Percentiles rank a stretch among this genome's conserved stretches.
These are phyloP conservation scores for Bombus ignitus DNA, from an alignment of 1,140 invertebrate genomes.

Conservation along the genomic window DNA sequence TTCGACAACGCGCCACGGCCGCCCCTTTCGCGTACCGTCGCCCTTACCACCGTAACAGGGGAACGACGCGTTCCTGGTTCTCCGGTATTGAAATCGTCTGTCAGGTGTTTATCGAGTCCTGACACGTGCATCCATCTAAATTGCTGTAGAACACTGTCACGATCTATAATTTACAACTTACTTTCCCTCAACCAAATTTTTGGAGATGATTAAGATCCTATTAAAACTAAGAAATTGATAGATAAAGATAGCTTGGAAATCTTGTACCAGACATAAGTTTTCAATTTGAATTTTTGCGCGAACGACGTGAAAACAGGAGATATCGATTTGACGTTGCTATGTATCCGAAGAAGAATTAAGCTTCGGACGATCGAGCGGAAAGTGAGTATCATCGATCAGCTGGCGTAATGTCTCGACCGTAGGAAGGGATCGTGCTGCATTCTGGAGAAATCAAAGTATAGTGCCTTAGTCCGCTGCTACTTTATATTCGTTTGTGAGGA, in stretches of 20 bases:
- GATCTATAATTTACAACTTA: background rate
- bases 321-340: background rate
- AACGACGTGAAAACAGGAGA: too few species aligned
- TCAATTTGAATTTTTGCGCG: too few species aligned
- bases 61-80: background rate
- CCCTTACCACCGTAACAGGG: background rate
- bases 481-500: slow-evolving; percentile 62
- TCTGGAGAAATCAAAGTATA: slow-evolving; percentile 40
- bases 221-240: too few species aligned
- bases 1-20: slow-evolving; percentile 58
- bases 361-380: background rate
- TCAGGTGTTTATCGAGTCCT: slow-evolving; percentile 29
- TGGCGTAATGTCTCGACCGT: background rate
- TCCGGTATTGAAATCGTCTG: background rate
- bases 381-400: slow-evolving; percentile 25
- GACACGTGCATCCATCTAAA: background rate
- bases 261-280: too few species aligned
- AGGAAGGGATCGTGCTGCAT: background rate
- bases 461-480: slow-evolving; percentile 38
- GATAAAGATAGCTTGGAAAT: too few species aligned
- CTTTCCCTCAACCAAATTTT: background rate
- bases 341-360: slow-evolving; percentile 11
- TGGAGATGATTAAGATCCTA: background rate
- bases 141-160: background rate
- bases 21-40: slow-evolving; percentile 38